Percentiles rank a stretch among this genome's conserved stretches.
These are phyloP conservation scores for Acanthosepion lycidas DNA, from an alignment of 2,888 invertebrate species.

Conservation along the genomic window DNA sequence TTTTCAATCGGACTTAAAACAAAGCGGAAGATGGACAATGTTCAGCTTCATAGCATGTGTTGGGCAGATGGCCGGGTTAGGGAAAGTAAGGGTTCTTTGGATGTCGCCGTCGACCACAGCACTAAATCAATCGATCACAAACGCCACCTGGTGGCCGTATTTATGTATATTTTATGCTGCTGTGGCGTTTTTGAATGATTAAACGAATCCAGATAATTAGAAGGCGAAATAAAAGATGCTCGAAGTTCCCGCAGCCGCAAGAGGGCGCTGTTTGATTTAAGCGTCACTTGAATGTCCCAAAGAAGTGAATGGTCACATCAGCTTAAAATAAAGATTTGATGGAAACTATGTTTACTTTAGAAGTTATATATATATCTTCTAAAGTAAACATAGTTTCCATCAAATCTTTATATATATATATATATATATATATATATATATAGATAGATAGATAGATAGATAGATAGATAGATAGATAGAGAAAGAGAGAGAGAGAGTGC, in stretches of 20 bases:
- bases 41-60: not conserved
- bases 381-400: no score
- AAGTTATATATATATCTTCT: no score
- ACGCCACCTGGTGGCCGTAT: not conserved
- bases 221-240: not conserved
- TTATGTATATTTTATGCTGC: constrained; percentile 33
- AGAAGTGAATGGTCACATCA: not conserved
- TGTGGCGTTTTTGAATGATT: not conserved
- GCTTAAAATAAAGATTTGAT: no score
- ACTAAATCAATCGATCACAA: not conserved
- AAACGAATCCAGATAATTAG: constrained; percentile 33
- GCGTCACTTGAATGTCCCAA: not conserved
- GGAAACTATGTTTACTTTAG: no score
- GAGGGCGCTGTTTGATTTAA: not conserved
- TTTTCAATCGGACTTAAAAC: not conserved
- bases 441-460: no score
- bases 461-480: no score
- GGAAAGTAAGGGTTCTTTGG: not conserved
- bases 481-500: no score
- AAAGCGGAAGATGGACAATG: not conserved
- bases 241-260: not conserved
- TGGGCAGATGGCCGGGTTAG: not conserved
- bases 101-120: not conserved
- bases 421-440: no score
- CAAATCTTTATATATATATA: no score